Percentiles rank a stretch among this genome's conserved stretches.
phyloP scores from a whole-genome alignment of 1,140 invertebrate species.

The Scaptomyza hsui region DNA sequence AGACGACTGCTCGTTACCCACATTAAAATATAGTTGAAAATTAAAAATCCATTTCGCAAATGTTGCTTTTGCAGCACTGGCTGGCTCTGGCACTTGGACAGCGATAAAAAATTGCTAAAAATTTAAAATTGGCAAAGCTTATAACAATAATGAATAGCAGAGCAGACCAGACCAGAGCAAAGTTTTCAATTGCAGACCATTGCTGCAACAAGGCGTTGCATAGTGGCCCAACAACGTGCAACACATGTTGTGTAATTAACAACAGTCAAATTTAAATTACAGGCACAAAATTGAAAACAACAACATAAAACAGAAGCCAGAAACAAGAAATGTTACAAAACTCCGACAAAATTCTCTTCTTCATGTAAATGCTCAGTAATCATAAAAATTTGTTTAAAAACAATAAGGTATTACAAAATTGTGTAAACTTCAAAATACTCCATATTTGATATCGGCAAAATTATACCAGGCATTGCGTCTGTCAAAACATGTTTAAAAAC shows the following conservation, averaged over 20 bases:
- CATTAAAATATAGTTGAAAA: conserved; percentile 80
- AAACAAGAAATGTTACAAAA: conserved; percentile 46
- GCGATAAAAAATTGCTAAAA: conserved; percentile 20
- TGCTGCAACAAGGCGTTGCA: conserved; percentile 35
- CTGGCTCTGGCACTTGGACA: conserved; percentile 11
- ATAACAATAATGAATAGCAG: conserved; percentile 22
- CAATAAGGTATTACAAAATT: background rate
- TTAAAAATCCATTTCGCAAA: conserved; percentile 74
- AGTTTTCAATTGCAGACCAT: background rate
- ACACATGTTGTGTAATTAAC: conserved; percentile 71
- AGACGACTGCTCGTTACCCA: conserved; percentile 71
- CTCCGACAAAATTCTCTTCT: conserved; percentile 31
- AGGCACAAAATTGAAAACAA: conserved; percentile 31
- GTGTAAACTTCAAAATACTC: too few species aligned
- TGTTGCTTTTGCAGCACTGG: conserved; percentile 4
- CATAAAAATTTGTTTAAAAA: background rate
- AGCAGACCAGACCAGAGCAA: conserved; percentile 5
- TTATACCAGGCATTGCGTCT: too few species aligned
- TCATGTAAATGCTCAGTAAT: background rate
- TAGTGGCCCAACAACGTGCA: conserved; percentile 39
- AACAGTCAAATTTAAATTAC: conserved; percentile 44
- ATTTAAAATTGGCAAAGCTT: background rate
- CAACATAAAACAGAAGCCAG: conserved; percentile 62
- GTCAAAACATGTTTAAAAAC: too few species aligned
- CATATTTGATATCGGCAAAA: too few species aligned